These are phyloP conservation scores for Sebastes jordani DNA, from an alignment of 2,797 vertebrate species.

Conservation along the genomic window DNA sequence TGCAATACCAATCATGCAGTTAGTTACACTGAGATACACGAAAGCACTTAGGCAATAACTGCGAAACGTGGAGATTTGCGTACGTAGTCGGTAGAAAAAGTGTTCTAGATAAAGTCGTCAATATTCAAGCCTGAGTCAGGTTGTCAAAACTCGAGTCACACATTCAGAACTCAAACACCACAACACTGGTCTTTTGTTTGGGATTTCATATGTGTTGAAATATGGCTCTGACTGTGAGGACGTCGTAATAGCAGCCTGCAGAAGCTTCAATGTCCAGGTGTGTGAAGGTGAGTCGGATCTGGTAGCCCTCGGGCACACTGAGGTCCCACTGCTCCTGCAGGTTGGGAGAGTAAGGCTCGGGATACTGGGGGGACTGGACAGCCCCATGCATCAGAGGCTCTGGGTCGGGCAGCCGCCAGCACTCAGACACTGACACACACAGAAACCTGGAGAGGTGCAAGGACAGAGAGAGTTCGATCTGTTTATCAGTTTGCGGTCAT, in stretches of 20 bases:
- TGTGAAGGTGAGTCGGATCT: constrained; percentile 88
- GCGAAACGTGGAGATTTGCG: neutral
- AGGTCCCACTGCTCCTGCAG: constrained; percentile 82
- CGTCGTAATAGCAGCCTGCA: constrained; percentile 85
- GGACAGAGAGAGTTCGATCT: constrained; percentile 35
- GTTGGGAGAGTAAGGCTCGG: constrained; percentile 67
- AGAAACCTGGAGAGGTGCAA: constrained; percentile 58
- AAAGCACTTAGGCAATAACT: neutral
- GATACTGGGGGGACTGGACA: constrained; percentile 85
- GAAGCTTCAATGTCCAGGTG: constrained; percentile 90
- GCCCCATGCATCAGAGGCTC: constrained; percentile 62
- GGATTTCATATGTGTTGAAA: neutral
- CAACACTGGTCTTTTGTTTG: neutral
- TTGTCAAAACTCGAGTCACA: neutral
- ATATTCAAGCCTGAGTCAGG: neutral
- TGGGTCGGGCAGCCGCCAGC: constrained; percentile 23
- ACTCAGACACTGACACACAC: constrained; percentile 33
- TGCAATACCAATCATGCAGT: neutral
- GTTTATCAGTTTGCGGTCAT: constrained; percentile 31
- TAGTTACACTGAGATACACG: neutral
- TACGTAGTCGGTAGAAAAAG: neutral
- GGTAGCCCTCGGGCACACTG: constrained; percentile 85
- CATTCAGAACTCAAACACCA: neutral
- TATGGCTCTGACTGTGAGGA: constrained; percentile 82
- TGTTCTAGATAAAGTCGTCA: neutral